Conservation (phyloP, 2,113 vertebrate species). For the Paradisaea rubra region DNA sequence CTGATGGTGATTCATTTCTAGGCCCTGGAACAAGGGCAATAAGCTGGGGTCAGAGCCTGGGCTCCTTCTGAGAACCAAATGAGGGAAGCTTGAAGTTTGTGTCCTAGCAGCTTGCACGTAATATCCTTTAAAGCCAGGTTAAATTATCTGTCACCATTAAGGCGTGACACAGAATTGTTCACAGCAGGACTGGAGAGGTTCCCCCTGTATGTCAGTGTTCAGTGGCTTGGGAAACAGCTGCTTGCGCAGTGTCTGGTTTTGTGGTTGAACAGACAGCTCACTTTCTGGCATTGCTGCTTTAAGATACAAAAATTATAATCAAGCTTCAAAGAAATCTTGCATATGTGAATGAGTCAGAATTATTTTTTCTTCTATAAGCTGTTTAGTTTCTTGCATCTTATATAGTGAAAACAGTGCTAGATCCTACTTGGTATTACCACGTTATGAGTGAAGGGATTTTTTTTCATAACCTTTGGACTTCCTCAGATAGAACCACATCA, state of each 20-base stretch:
- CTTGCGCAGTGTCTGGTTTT: background rate
- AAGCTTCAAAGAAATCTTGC: conserved; percentile 1
- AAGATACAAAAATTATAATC: conserved; percentile 12
- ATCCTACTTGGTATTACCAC: background rate
- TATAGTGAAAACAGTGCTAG: background rate
- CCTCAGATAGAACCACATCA: background rate
- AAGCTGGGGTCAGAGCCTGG: background rate
- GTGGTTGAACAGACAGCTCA: conserved; percentile 11
- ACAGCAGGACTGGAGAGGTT: conserved; percentile 16
- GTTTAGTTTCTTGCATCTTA: background rate
- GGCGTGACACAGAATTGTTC: background rate
- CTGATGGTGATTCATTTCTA: background rate
- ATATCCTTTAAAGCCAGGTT: background rate
- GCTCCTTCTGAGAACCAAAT: background rate
- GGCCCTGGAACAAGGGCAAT: background rate
- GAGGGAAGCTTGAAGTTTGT: background rate
- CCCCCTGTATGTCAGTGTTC: background rate
- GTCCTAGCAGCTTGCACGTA: background rate
- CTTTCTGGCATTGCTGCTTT: conserved; percentile 21
- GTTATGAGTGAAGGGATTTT: background rate
- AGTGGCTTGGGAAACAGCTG: conserved; percentile 47
- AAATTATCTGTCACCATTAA: background rate
- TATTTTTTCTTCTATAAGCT: background rate
- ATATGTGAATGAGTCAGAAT: conserved; percentile 23
- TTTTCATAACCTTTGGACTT: conserved; percentile 15